Base-by-base conservation (phyloP, 1,140 invertebrate species). In the Bradynema listronoti region DNA sequence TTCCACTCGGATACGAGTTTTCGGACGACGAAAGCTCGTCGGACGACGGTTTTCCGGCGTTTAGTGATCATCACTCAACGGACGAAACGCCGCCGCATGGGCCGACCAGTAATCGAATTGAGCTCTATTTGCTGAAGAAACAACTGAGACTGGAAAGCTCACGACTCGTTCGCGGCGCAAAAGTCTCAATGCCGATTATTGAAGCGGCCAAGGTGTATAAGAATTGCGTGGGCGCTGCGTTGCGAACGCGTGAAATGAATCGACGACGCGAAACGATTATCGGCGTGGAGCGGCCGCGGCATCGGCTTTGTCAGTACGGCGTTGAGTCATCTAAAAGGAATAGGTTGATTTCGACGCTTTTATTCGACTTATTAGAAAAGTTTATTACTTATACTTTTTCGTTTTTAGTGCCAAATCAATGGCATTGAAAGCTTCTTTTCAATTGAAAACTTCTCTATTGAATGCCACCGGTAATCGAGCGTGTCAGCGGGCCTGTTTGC, bases 1-100 rank as follows among this genome's bases (percentile, higher is more conserved):
- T 69, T 46, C 69, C 67, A 22, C 46, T 69, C 9, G 68, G 67
- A 4, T 53, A 72, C 27, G 67, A 69, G 36, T 69, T 69, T 2
- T 69, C 67, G 9, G 67, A 69, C 36, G 64, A 68, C 24, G 67
- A 69, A 27, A 43, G 19, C n/a, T 60, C 43, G 3, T 69, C 65
- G n/a, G 69, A 73, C 29, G 67, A 69, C 24, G 45, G 46, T 4
- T 67, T 54, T 29, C 51, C 34, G 7, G 47, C 45, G 7, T 42
- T 64, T 14, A 32, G 25, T 11, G 42, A 49, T 2, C 34, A 49
- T 3, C 24, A 2, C 5, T 52, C 2, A 33, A 27, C 16, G 4
- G 36, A 36, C 24, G 27, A 14, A 14, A 11, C 51, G 29, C 5
- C 30, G 9, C 41, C 14, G 16, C 51, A 71, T 41, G 11, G 16